Evolutionary conservation across 2,888 invertebrate species (phyloP).

Genomic region (Conomelus anceps): DNA sequence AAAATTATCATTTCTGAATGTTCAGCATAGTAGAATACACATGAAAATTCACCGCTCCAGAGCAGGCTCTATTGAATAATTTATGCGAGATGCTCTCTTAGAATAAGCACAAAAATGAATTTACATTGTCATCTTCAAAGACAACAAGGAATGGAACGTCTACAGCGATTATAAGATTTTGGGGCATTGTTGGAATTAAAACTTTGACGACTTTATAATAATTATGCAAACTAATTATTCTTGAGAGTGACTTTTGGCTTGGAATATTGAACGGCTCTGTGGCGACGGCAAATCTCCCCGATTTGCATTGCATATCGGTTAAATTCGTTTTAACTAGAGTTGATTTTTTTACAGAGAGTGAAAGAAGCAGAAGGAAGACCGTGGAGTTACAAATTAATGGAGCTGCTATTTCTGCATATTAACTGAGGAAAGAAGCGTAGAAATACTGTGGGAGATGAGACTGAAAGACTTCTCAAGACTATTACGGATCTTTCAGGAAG

Average conservation of each 20-base stretch:
- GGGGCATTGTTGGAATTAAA: background rate
- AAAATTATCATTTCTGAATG: background rate
- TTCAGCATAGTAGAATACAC: background rate
- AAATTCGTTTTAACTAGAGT: background rate
- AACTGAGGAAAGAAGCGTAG: background rate
- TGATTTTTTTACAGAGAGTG: background rate
- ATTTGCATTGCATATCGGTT: background rate
- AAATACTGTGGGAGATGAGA: background rate
- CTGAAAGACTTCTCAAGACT: background rate
- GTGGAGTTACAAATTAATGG: background rate
- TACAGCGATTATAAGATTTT: background rate
- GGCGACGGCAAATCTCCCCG: background rate
- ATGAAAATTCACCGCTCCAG: background rate
- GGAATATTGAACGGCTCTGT: background rate
- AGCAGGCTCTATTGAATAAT: background rate
- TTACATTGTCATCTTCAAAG: background rate
- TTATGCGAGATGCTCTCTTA: background rate
- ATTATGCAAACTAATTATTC: background rate
- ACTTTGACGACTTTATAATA: background rate
- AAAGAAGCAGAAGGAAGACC: background rate
- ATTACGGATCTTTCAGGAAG: background rate
- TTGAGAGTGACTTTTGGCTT: background rate
- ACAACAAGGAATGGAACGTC: background rate
- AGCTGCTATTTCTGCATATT: background rate
- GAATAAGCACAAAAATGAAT: background rate